Base-by-base conservation (phyloP, 1,140 invertebrate species). In the Drosophila rhopaloa region DNA sequence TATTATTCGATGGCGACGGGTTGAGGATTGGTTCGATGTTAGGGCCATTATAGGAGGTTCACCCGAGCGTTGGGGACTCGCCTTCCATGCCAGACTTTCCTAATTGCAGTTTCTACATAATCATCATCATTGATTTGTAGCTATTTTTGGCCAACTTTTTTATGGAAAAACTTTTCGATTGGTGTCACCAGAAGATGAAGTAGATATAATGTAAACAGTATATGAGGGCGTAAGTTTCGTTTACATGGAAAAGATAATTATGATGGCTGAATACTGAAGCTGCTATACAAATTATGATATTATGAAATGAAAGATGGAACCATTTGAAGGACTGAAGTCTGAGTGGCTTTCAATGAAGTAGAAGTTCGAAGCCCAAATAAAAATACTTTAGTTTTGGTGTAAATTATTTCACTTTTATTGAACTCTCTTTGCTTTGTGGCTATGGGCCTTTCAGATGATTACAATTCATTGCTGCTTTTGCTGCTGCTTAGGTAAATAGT, bases 351-450 rank as follows among this genome's bases (percentile, higher is more conserved):
- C 24, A 24, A 24, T 24, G 24, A 24, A 24, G 24, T 24, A 24
- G 4, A 24, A 24, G 24, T 24, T 4, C 24, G 32, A 8, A 32
- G 50, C 0, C 1, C 2, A 5, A 46, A 27, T 50, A 19, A n/a
- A 24, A 61, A 47, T 8, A 47, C 50, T 37, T 54, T 48, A 8
- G 35, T 47, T 57, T 51, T 80, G 73, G 81, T 86, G 83, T 88
- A 88, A 88, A 88, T 88, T 82, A 88, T 88, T 88, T 79, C 68
- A 58, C 53, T 72, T 88, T 88, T 88, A 88, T 88, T 88, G 79
- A 86, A 86, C 72, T 81, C 71, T 61, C 47, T 65, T 47, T 55
- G 63, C 67, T 47, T n/a, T 54, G 65, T 29, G 67, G 53, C 65
- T 63, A 50, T 58, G 35, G 68, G 53, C 67, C 65, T 35, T 37